Evolutionary conservation across 2,113 vertebrate genomes (phyloP).

Genomic region (Aepyceros melampus): DNA sequence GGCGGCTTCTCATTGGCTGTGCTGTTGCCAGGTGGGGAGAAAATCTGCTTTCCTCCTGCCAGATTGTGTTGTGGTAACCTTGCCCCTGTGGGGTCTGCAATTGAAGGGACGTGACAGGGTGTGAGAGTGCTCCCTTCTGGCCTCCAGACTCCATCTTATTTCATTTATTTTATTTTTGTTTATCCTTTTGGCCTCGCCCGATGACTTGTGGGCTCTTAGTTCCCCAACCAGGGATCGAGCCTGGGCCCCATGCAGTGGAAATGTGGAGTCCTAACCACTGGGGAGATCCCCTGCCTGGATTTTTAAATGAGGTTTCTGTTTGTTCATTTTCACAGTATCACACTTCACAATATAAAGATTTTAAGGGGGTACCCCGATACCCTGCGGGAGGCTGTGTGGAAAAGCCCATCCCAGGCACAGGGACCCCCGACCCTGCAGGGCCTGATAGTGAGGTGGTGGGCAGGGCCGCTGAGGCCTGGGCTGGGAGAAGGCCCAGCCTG

Average conservation of each 20-base stretch:
- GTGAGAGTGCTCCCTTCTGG: background rate
- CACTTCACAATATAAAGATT: background rate
- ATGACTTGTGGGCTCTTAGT: background rate
- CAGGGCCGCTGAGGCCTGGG: background rate
- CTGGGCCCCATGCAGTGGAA: background rate
- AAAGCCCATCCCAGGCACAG: background rate
- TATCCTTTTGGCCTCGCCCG: background rate
- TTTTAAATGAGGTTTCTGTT: background rate
- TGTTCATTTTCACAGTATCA: background rate
- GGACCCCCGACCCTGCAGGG: background rate
- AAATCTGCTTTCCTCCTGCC: background rate
- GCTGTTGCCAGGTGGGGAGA: background rate
- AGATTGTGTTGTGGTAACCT: background rate
- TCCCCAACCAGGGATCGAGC: background rate
- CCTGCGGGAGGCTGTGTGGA: background rate
- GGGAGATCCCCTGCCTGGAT: background rate
- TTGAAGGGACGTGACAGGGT: background rate
- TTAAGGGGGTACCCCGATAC: too few species aligned
- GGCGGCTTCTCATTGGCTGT: background rate
- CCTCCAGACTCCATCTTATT: background rate
- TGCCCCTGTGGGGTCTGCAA: background rate
- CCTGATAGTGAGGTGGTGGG: fast-evolving
- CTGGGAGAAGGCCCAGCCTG: background rate
- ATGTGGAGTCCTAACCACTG: background rate
- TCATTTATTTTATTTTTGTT: background rate